Percentiles rank a stretch among this genome's conserved stretches.
Conservation (phyloP, 2,113 vertebrate genomes). For the Tor tambroides region DNA sequence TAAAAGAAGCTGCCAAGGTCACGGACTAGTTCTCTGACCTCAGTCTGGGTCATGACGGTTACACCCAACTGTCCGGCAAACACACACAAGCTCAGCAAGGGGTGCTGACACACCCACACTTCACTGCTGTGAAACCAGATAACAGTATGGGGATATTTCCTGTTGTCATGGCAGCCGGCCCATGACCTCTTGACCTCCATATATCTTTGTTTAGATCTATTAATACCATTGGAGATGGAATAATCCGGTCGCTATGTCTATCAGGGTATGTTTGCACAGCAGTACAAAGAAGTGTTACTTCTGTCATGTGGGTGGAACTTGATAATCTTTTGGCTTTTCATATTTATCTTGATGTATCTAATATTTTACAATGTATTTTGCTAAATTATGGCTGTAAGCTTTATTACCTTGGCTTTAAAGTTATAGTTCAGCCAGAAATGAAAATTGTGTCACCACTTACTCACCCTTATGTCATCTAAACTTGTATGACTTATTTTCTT, state of each 20-base stretch:
- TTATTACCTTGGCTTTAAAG: not conserved
- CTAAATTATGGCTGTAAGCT: not conserved
- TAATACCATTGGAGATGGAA: not conserved
- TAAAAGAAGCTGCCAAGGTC: constrained; percentile 44
- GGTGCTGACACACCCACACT: constrained; percentile 34
- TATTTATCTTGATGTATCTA: not conserved
- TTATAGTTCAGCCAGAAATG: not conserved
- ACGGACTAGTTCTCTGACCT: constrained; percentile 30
- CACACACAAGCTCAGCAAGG: constrained; percentile 31
- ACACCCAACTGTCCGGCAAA: constrained; percentile 51
- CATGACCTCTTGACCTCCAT: constrained; percentile 30
- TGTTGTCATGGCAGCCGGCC: constrained; percentile 43
- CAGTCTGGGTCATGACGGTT: constrained; percentile 42
- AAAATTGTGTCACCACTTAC: no score
- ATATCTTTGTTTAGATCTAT: constrained; percentile 15
- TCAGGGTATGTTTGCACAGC: not conserved
- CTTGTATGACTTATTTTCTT: no score
- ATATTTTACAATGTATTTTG: not conserved
- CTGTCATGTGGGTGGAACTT: not conserved
- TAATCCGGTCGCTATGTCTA: not conserved
- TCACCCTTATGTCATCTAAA: no score
- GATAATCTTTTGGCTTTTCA: not conserved
- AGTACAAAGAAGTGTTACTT: not conserved
- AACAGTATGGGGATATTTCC: constrained; percentile 19
- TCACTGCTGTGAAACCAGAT: constrained; percentile 4